Base-by-base conservation (phyloP, 2,113 vertebrate genomes). In the Clinocottus analis region DNA sequence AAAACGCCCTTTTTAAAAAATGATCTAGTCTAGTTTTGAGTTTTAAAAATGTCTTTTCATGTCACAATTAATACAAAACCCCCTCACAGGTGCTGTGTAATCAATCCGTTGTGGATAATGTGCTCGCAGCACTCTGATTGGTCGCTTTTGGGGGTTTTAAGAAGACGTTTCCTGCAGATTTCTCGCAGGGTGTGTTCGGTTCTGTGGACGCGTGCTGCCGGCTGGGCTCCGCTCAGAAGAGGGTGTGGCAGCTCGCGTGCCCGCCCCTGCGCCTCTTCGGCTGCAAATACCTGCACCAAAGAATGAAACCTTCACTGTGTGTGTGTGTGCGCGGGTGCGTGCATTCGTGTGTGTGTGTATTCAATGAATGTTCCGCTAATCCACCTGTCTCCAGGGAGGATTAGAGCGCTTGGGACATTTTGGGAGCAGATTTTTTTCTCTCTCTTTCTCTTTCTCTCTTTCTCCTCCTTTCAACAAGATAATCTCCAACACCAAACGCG, bases 321-420 rank as follows among this genome's bases (percentile, higher is more conserved):
- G 58, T 7, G 41, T 13, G 51, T 45, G 33, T 25, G 58, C 5
- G 41, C 10, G 16, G 4, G 17, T 12, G 43, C 2, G 35, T 27
- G 45, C 14, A 37, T n/a, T 47, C 2, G 23, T 4, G 25, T 11
- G 53, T 8, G 35, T 53, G 67, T 83, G 51, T 77, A 67, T 77
- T 85, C 68, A 81, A 29, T 80, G 63, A 75, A 37, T 27, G 63
- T 51, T 71, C 41, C 79, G 7, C 60, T 92, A 90, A 91, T 90
- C 89, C 85, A 89, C 85, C 87, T 87, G 83, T 84, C 83, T 77
- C 77, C 13, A 68, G 68, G 72, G 77, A 81, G 88, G 89, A 91
- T 91, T 90, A 91, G n/a, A 63, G 86, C 72, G n/a, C 14, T 11
- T 27, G 47, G 86, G 83, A 89, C 87, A 86, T 84, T 88, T 83